A percentile compares a stretch with the other conserved stretches of the same genome.
These are phyloP conservation scores for Andrena praecox DNA, from an alignment of 2,888 invertebrate species.

Conservation along the genomic window DNA sequence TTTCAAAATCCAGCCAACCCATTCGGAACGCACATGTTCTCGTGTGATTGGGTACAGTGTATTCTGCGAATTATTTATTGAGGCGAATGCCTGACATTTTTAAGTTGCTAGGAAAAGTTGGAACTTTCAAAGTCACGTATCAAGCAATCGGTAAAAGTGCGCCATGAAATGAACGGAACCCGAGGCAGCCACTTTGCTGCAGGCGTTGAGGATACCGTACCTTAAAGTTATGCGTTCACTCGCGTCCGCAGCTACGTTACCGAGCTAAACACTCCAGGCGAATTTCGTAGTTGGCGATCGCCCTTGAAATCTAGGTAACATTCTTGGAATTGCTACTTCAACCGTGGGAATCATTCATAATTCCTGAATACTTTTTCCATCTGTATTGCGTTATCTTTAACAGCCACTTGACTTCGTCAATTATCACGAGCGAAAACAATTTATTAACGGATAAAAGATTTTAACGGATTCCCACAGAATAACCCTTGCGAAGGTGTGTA, in stretches of 20 bases:
- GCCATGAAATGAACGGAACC: conserved; percentile 7
- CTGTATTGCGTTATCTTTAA: conserved; percentile 5
- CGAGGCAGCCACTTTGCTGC: conserved; percentile 11
- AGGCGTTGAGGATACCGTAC: conserved; percentile 10
- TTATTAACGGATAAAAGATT: neutral
- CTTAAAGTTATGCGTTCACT: conserved; percentile 33
- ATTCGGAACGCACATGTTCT: neutral
- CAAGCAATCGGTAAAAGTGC: neutral
- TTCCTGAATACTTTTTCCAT: neutral
- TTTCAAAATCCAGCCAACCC: too few relatives aligned
- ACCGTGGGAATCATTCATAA: conserved; percentile 9
- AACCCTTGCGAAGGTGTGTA: neutral
- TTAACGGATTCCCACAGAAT: neutral
- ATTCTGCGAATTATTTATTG: too few relatives aligned
- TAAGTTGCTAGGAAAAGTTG: neutral
- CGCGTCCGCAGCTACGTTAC: conserved; percentile 11
- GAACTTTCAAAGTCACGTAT: neutral
- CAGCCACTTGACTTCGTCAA: neutral
- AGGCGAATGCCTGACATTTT: too few relatives aligned
- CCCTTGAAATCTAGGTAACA: conserved; percentile 22
- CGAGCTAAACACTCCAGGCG: conserved; percentile 1
- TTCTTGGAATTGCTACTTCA: neutral
- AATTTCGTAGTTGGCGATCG: conserved; percentile 14
- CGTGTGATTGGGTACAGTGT: neutral
- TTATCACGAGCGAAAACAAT: neutral